Evolutionary conservation across 2,888 invertebrate genomes (phyloP).

Genomic region (Oasisia sp.): DNA sequence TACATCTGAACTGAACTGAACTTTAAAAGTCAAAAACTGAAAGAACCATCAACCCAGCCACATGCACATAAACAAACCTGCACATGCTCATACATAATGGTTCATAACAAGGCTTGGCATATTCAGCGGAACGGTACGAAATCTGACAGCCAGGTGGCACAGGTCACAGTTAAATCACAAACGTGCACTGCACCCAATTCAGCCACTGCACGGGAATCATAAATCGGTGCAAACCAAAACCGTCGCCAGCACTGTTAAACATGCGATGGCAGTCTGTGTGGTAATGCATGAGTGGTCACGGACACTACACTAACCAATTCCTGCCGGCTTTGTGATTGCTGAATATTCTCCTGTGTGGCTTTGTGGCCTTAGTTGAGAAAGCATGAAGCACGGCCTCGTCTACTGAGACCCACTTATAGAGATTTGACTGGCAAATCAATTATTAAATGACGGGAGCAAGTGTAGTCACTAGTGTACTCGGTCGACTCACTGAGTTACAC

Average conservation of each 20-base stretch:
- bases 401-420: background rate
- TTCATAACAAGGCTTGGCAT: background rate
- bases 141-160: background rate
- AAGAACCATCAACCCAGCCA: no score
- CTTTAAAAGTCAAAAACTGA: no score
- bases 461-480: background rate
- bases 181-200: background rate
- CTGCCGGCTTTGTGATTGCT: slow-evolving; percentile 7
- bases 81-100: background rate
- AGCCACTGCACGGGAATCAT: background rate
- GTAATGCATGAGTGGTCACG: slow-evolving; percentile 4
- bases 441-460: background rate
- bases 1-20: no score
- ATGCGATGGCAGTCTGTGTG: background rate
- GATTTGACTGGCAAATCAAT: slow-evolving; percentile 5
- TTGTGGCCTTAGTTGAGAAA: slow-evolving; percentile 13
- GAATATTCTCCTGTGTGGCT: slow-evolving; percentile 3
- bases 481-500: background rate
- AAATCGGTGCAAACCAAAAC: background rate
- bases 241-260: background rate
- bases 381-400: background rate
- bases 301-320: slow-evolving; percentile 6
- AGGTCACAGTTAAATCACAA: background rate
- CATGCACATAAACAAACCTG: no score
- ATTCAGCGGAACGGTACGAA: background rate